phyloP scores from a whole-genome alignment of 2,113 vertebrate species.

The Aptenodytes patagonicus region DNA sequence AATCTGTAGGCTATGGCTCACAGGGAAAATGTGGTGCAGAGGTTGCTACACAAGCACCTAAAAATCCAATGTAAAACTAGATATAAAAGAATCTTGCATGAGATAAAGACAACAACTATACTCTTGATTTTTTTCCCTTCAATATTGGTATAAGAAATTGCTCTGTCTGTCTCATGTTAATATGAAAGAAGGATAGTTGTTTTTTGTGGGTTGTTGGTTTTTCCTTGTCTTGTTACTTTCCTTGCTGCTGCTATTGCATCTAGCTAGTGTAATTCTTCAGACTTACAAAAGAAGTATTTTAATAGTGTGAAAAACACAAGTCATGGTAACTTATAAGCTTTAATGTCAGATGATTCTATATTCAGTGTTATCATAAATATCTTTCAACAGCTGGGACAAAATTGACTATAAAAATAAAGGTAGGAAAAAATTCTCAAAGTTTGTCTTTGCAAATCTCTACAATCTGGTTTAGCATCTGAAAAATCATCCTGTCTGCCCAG shows the following conservation, averaged over 20 bases:
- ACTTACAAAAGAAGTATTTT: not conserved
- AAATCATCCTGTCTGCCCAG: not conserved
- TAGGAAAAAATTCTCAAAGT: not conserved
- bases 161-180: not conserved
- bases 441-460: not conserved
- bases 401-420: not conserved
- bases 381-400: not conserved
- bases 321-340: not conserved
- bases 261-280: not conserved
- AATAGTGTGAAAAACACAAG: not conserved
- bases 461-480: not conserved
- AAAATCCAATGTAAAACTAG: not conserved
- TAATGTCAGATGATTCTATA: not conserved
- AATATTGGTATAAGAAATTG: not conserved
- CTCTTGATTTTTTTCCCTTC: not conserved
- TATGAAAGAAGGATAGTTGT: not conserved
- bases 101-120: not conserved
- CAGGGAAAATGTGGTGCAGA: not conserved
- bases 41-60: not conserved
- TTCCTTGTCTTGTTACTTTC: not conserved
- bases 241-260: not conserved
- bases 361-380: not conserved
- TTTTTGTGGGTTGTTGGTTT: not conserved
- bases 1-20: not conserved
- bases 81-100: not conserved